phyloP scores from a whole-genome alignment of 1,140 invertebrate genomes.

The Sminthurides bifidus region DNA sequence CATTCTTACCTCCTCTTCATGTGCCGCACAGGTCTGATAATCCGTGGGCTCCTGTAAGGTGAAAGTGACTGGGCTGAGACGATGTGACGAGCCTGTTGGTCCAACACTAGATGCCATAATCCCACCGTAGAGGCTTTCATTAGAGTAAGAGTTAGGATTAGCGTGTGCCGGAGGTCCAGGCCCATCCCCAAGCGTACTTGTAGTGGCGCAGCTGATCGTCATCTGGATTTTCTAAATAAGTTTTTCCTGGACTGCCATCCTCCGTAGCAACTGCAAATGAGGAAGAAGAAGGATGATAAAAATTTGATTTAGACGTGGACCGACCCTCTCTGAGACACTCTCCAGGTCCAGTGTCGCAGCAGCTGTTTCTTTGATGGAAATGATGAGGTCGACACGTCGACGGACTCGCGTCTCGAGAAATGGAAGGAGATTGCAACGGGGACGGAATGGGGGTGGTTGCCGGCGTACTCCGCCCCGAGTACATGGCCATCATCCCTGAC shows the following conservation, averaged over 20 bases:
- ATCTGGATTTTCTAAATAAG: slow-evolving; percentile 14
- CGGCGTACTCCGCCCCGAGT: slow-evolving; percentile 17
- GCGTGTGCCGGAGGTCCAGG: slow-evolving; percentile 20
- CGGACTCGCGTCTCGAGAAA: slow-evolving; percentile 29
- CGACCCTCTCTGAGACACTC: not conserved
- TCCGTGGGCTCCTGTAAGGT: slow-evolving; percentile 26
- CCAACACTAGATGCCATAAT: no score
- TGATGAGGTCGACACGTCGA: slow-evolving; percentile 9
- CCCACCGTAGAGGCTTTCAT: no score
- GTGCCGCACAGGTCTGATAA: slow-evolving; percentile 7
- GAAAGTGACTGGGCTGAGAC: slow-evolving; percentile 29
- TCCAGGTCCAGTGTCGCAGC: not conserved
- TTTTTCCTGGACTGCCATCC: slow-evolving; percentile 1
- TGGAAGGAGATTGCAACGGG: slow-evolving; percentile 17
- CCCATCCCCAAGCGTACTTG: slow-evolving; percentile 28
- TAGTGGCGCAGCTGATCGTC: slow-evolving; percentile 25
- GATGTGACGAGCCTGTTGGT: slow-evolving; percentile 13
- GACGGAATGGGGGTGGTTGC: slow-evolving; percentile 18
- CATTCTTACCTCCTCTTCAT: slow-evolving; percentile 22
- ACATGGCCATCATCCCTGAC: slow-evolving; percentile 13
- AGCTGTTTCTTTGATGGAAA: not conserved
- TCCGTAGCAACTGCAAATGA: slow-evolving; percentile 6
- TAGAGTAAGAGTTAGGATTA: slow-evolving; percentile 5
- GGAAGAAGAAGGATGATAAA: slow-evolving; percentile 5
- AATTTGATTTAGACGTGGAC: no score